Conservation (phyloP, 2,113 vertebrate genomes). For the Heteronetta atricapilla region DNA sequence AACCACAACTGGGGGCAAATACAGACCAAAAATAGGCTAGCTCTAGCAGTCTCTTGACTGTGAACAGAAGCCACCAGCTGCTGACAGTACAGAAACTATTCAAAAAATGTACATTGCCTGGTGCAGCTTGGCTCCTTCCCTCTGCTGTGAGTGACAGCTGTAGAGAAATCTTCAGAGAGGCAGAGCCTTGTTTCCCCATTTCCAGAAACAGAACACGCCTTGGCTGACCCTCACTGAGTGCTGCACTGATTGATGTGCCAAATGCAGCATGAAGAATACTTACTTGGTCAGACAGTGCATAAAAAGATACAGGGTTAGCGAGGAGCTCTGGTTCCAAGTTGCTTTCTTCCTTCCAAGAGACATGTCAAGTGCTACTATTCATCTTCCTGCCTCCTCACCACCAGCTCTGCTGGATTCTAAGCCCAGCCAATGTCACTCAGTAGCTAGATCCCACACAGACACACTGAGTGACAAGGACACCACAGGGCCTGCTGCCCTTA, state of each 20-base stretch:
- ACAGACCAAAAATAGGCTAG: constrained; percentile 30
- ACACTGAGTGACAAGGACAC: not conserved
- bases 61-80: constrained; percentile 45
- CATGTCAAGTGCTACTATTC: accelerated
- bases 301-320: constrained; percentile 40
- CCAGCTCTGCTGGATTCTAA: not conserved
- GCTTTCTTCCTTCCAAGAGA: constrained; percentile 21
- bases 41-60: constrained; percentile 17
- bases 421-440: accelerated
- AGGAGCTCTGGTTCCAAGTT: constrained; percentile 19
- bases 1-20: not conserved
- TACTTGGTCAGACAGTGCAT: not conserved
- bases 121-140: not conserved
- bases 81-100: constrained; percentile 43
- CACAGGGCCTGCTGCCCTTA: not conserved
- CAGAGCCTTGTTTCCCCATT: not conserved
- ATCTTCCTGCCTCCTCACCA: not conserved
- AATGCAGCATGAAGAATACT: not conserved
- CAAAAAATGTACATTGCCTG: constrained; percentile 11
- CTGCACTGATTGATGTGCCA: constrained; percentile 19
- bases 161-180: constrained; percentile 32
- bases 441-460: not conserved
- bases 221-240: not conserved
- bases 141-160: constrained; percentile 55
- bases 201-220: constrained; percentile 54